Base-by-base conservation (phyloP, 2,888 invertebrate species). In the Xanthia icteritia region DNA sequence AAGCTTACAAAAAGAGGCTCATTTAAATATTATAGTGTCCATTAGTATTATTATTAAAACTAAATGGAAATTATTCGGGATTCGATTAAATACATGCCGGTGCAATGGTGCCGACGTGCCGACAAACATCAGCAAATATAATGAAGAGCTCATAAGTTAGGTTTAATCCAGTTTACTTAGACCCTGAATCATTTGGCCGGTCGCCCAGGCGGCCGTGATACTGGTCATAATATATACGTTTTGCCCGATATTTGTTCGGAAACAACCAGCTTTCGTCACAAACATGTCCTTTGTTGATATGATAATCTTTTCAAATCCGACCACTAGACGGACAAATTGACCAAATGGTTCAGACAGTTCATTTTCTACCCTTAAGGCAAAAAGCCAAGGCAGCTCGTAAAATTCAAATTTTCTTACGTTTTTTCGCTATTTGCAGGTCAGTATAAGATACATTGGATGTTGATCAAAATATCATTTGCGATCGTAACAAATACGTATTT, bases 121-220 rank as follows among this genome's bases (percentile, higher is more conserved):
- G 36, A 65, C 60, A 68, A 60, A 51, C 75, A 80, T 86, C 78
- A 78, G 51, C 65, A 63, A 71, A 71, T 70, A 84, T 45, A 67
- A 67, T 82, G 73, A 81, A 84, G 76, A 77, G 70, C 73, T 85
- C 84, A 84, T 86, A 86, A 85, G 73, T 88, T 86, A 84, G 77
- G 76, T 81, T 83, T 81, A 79, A 74, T 82, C 82, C 66, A 76
- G 82, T 79, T 81, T 74, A 48, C 78, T 81, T 74, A 77, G 76
- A 76, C 86, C 82, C 81, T 86, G 86, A 84, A 78, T 84, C 71
- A 80, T 79, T 84, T 87, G 86, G 86, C 84, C 13, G 31, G 36
- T 23, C 69, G 86, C 88, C 88, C 80, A 82, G 56, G 69, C 60
- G 31, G 13, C 23, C 27, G 63, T 4, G 36, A 67, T 81, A 79